Evolutionary conservation across 2,797 vertebrate species (phyloP).

Genomic region (Synaphobranchus kaupii): DNA sequence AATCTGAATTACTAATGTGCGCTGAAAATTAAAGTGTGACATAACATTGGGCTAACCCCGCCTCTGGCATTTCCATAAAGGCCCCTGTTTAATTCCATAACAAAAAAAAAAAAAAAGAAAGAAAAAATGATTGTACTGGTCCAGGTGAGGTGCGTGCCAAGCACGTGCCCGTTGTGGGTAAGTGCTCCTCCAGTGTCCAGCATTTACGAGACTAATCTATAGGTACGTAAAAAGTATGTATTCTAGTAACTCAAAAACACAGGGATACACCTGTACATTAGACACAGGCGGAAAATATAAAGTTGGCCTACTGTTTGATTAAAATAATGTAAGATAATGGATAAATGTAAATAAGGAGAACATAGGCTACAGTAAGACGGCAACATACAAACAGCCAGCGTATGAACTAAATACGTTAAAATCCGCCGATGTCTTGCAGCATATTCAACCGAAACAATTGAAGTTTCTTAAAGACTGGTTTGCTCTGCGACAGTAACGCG

Average conservation of each 20-base stretch:
- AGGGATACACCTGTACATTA: neutral
- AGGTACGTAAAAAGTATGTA: too few species aligned
- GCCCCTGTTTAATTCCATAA: conserved; percentile 53
- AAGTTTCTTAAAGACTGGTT: neutral
- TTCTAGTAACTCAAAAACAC: neutral
- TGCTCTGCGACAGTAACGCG: neutral
- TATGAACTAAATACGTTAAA: neutral
- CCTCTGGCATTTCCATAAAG: conserved; percentile 17
- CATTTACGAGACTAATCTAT: neutral
- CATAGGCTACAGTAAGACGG: neutral
- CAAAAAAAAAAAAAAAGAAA: neutral
- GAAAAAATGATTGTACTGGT: conserved; percentile 41
- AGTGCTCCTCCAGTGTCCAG: neutral
- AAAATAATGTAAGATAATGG: neutral
- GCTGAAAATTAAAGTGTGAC: conserved; percentile 49
- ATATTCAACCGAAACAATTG: neutral
- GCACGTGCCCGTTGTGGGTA: conserved; percentile 57
- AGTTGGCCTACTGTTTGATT: neutral
- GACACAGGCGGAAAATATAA: neutral
- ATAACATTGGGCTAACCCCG: conserved; percentile 42
- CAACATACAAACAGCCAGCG: neutral
- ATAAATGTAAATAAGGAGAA: neutral
- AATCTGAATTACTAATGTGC: conserved; percentile 50
- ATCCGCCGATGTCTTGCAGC: neutral
- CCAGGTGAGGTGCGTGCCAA: conserved; percentile 60